Conservation (phyloP, 2,797 vertebrate species). For the Pelobates cultripes region DNA sequence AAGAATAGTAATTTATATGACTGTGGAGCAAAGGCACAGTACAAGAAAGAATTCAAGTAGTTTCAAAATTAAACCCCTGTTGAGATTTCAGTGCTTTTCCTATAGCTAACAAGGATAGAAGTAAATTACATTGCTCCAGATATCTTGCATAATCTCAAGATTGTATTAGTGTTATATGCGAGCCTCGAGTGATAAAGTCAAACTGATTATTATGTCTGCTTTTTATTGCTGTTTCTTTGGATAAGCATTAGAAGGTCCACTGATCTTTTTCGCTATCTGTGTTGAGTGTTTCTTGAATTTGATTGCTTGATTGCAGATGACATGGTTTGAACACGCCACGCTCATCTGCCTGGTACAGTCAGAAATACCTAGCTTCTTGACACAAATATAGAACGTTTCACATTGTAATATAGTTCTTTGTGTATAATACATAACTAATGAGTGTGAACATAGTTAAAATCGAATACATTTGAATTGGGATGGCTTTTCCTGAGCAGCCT, state of each 20-base stretch:
- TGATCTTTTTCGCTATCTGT: slow-evolving; percentile 58
- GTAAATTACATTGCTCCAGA: slow-evolving; percentile 34
- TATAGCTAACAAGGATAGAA: slow-evolving; percentile 41
- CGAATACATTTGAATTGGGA: slow-evolving; percentile 49
- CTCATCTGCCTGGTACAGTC: slow-evolving; percentile 55
- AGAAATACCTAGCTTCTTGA: slow-evolving; percentile 55
- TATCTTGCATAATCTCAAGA: slow-evolving; percentile 51
- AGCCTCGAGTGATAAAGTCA: slow-evolving; percentile 52
- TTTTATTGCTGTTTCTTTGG: slow-evolving; percentile 61
- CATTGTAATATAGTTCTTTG: slow-evolving; percentile 57
- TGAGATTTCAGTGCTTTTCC: slow-evolving; percentile 19
- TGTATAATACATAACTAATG: slow-evolving; percentile 46
- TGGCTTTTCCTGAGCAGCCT: slow-evolving; percentile 39
- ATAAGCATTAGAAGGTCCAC: slow-evolving; percentile 56
- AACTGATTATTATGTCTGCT: slow-evolving; percentile 58
- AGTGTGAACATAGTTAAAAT: slow-evolving; percentile 25
- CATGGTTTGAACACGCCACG: slow-evolving; percentile 48
- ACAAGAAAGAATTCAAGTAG: slow-evolving; percentile 26
- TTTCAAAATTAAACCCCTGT: slow-evolving; percentile 33
- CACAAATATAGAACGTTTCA: slow-evolving; percentile 58
- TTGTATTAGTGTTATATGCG: slow-evolving; percentile 54
- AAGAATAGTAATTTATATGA: slow-evolving; percentile 29
- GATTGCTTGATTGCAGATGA: slow-evolving; percentile 57
- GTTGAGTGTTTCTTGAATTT: slow-evolving; percentile 56
- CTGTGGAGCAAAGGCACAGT: slow-evolving; percentile 8